Percentiles rank a stretch among this genome's conserved stretches.
These are phyloP conservation scores for Stegodyphus mimosarum DNA, from an alignment of 1,140 invertebrate genomes.

Conservation along the genomic window DNA sequence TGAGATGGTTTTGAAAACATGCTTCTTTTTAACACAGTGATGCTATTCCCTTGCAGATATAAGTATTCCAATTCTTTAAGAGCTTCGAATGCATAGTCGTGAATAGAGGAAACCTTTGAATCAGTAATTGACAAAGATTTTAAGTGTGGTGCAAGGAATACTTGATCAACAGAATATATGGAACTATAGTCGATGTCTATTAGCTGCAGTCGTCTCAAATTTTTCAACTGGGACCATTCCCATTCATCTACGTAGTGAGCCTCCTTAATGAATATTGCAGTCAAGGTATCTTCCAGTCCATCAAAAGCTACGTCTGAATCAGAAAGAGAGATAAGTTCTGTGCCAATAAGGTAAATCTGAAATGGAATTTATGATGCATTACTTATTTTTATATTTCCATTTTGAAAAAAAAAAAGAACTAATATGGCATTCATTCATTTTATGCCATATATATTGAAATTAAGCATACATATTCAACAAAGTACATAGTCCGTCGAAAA, in stretches of 20 bases:
- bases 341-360: neutral
- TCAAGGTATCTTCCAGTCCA: conserved; percentile 13
- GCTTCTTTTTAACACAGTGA: too few relatives aligned
- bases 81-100: too few relatives aligned
- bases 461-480: too few relatives aligned
- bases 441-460: too few relatives aligned
- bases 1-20: too few relatives aligned
- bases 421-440: too few relatives aligned
- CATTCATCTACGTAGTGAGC: conserved; percentile 9
- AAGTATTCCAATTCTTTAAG: too few relatives aligned
- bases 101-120: too few relatives aligned
- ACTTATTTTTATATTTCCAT: too few relatives aligned
- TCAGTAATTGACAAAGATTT: neutral
- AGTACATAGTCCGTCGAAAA: too few relatives aligned
- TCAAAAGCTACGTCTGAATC: conserved; percentile 14
- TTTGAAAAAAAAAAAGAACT: too few relatives aligned
- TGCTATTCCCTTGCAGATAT: too few relatives aligned
- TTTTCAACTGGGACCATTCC: conserved; percentile 17
- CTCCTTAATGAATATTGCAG: neutral
- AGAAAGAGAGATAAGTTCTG: conserved; percentile 18
- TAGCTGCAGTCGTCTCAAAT: neutral
- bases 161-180: neutral
- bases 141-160: neutral
- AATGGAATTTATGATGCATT: neutral
- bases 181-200: conserved; percentile 10